These are phyloP conservation scores for Cactoblastis cactorum DNA, from an alignment of 2,888 invertebrate genomes.

Conservation along the genomic window DNA sequence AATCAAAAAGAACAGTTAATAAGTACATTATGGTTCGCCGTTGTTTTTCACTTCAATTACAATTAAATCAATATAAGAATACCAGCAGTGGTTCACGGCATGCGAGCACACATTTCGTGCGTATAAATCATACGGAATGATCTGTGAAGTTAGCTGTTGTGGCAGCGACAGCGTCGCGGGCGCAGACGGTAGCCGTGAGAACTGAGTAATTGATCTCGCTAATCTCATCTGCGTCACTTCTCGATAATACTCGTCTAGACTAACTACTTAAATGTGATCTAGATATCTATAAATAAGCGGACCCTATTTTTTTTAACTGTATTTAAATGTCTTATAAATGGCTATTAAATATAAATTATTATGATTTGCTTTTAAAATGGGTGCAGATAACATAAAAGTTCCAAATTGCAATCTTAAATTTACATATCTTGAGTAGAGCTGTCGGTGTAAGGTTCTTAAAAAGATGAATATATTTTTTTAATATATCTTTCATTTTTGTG, in stretches of 20 bases:
- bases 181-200: slow-evolving; percentile 51
- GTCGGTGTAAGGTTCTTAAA: too few relatives aligned
- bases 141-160: slow-evolving; percentile 17
- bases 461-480: too few relatives aligned
- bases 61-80: slow-evolving; percentile 11
- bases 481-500: too few relatives aligned
- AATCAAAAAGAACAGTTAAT: not conserved
- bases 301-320: slow-evolving; percentile 37
- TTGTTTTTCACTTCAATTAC: slow-evolving; percentile 15
- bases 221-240: slow-evolving; percentile 55
- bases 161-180: slow-evolving; percentile 29
- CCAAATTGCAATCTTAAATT: too few relatives aligned
- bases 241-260: slow-evolving; percentile 52
- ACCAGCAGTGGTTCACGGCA: not conserved
- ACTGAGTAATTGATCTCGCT: slow-evolving; percentile 66
- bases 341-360: not conserved
- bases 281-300: slow-evolving; percentile 5
- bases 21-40: not conserved
- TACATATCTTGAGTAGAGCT: too few relatives aligned
- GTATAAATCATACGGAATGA: slow-evolving; percentile 12
- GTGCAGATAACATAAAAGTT: too few relatives aligned
- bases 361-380: too few relatives aligned
- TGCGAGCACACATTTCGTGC: slow-evolving; percentile 13
- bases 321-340: not conserved
- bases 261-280: slow-evolving; percentile 25